Conservation (phyloP, 2,888 invertebrate genomes). For the Brachyptera risi region DNA sequence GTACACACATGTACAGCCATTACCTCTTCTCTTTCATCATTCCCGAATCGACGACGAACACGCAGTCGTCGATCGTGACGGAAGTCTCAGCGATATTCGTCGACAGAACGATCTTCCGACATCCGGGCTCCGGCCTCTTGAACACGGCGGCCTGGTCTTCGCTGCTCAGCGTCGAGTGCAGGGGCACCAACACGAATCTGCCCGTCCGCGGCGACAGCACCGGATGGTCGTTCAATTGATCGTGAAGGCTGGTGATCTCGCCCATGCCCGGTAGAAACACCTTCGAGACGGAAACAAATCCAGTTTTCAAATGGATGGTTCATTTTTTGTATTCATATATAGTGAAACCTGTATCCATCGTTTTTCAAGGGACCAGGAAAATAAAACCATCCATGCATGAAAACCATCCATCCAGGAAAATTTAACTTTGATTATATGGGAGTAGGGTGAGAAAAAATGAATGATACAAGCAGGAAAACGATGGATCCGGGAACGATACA, state of each 20-base stretch:
- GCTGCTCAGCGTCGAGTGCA: slow-evolving; percentile 80
- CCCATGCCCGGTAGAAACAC: slow-evolving; percentile 75
- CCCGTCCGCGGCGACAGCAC: slow-evolving; percentile 60
- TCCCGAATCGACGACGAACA: slow-evolving; percentile 89
- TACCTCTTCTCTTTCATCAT: slow-evolving; percentile 84
- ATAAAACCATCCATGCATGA: too few species aligned
- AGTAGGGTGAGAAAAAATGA: too few species aligned
- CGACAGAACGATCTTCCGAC: slow-evolving; percentile 78
- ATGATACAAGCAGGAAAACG: too few species aligned
- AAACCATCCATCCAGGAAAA: too few species aligned
- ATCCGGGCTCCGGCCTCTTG: slow-evolving; percentile 61
- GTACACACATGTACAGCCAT: too few species aligned
- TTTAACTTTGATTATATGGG: too few species aligned
- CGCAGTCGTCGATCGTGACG: slow-evolving; percentile 93
- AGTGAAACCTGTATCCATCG: too few species aligned
- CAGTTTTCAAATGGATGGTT: slow-evolving; percentile 3
- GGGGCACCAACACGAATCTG: slow-evolving; percentile 69
- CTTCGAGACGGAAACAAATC: too few species aligned
- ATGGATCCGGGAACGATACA: too few species aligned
- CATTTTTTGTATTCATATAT: background rate
- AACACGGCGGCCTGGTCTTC: slow-evolving; percentile 78
- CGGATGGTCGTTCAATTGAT: slow-evolving; percentile 60
- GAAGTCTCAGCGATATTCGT: slow-evolving; percentile 97
- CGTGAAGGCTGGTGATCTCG: slow-evolving; percentile 69
- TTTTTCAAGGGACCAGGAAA: too few species aligned